These are phyloP conservation scores for Danio jaintianensis DNA, from an alignment of 2,797 vertebrate genomes.

Conservation along the genomic window DNA sequence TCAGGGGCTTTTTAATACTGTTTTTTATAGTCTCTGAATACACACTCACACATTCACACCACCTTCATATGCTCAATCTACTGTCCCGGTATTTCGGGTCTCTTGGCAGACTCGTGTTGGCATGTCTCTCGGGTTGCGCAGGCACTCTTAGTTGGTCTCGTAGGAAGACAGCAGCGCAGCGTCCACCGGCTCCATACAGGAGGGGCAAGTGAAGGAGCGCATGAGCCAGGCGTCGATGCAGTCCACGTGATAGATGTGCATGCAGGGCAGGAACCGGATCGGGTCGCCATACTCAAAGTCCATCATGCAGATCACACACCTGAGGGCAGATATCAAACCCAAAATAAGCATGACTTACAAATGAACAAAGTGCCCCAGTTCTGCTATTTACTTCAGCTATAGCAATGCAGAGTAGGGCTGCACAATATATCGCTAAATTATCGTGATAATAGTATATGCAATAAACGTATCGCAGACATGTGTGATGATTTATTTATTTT, in stretches of 20 bases:
- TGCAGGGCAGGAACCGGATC: conserved; percentile 87
- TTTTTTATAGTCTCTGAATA: conserved; percentile 4
- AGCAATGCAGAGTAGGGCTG: too few relatives aligned
- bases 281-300: conserved; percentile 86
- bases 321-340: conserved; percentile 50
- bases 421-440: too few relatives aligned
- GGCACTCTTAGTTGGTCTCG: conserved; percentile 78
- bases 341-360: too few relatives aligned
- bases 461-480: too few relatives aligned
- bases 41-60: neutral
- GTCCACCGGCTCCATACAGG: conserved; percentile 90
- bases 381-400: too few relatives aligned
- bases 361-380: too few relatives aligned
- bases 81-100: neutral
- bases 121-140: conserved; percentile 27
- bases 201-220: conserved; percentile 90
- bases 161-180: conserved; percentile 86
- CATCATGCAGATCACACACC: conserved; percentile 92
- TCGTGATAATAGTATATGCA: too few relatives aligned
- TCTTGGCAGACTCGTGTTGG: conserved; percentile 33
- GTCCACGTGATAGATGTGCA: conserved; percentile 87
- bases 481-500: too few relatives aligned
- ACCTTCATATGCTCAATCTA: conserved; percentile 19
- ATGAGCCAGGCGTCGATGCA: conserved; percentile 90
- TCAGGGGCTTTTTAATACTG: neutral